phyloP scores from a whole-genome alignment of 2,113 vertebrate genomes.

The Struthidea cinerea region DNA sequence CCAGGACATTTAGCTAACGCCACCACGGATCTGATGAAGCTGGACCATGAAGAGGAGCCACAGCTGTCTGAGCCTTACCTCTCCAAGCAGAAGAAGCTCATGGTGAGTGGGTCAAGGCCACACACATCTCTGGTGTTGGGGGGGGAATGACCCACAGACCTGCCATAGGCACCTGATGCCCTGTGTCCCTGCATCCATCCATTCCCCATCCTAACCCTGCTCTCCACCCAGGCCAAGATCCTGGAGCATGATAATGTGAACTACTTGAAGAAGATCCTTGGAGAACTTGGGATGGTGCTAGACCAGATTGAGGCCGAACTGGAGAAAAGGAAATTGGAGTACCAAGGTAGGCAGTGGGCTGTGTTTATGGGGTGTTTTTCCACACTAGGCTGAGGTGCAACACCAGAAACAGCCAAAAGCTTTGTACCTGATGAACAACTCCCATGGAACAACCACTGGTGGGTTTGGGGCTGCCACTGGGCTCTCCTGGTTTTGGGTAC shows the following conservation, averaged over 20 bases:
- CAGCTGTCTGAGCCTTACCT: slow-evolving; percentile 96
- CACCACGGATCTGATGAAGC: slow-evolving; percentile 91
- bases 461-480: neutral
- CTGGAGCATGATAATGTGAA: slow-evolving; percentile 96
- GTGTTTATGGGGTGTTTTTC: neutral
- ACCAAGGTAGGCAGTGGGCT: slow-evolving; percentile 80
- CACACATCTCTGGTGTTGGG: neutral
- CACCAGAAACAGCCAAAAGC: neutral
- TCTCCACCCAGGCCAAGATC: slow-evolving; percentile 87
- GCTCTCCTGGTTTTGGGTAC: neutral
- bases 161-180: neutral
- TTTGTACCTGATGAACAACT: neutral
- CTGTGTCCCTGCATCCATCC: neutral
- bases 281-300: slow-evolving; percentile 92
- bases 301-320: slow-evolving; percentile 96
- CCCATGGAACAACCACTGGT: fast-evolving
- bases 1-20: slow-evolving; percentile 93
- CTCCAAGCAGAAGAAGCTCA: slow-evolving; percentile 99
- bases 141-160: neutral
- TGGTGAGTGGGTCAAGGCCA: slow-evolving; percentile 75
- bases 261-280: slow-evolving; percentile 95
- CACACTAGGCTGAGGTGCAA: fast-evolving
- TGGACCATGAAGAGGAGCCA: slow-evolving; percentile 94
- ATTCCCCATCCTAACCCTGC: neutral
- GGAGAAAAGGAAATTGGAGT: slow-evolving; percentile 95